A percentile compares a stretch with the other conserved stretches of the same genome.
These are phyloP conservation scores for Aplidium turbinatum DNA, from an alignment of 23 tunicate species.

Conservation along the genomic window DNA sequence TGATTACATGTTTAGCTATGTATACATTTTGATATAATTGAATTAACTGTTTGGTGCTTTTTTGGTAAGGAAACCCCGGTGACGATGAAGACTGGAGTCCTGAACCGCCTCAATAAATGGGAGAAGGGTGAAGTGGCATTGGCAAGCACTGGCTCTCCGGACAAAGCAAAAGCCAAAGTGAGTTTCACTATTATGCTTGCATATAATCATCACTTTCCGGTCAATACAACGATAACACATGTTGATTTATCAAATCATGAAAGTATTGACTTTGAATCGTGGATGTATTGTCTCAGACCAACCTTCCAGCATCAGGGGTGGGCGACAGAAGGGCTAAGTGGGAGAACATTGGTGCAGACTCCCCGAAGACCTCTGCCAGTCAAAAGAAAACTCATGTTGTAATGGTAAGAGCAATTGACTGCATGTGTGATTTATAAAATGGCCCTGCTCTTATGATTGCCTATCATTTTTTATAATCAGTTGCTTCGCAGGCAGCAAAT, in stretches of 20 bases:
- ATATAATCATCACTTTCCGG: neutral
- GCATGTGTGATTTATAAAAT: too few species aligned
- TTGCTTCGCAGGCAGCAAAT: too few species aligned
- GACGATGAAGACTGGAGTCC: slow-evolving; percentile 64
- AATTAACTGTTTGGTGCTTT: neutral
- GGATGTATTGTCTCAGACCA: slow-evolving; percentile 1
- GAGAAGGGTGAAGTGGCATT: slow-evolving; percentile 75
- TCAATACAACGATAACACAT: neutral
- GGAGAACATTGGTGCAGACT: too few species aligned
- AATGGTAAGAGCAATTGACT: too few species aligned
- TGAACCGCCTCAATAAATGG: slow-evolving; percentile 78
- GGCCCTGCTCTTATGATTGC: too few species aligned
- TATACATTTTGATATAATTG: too few species aligned
- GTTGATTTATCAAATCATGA: neutral
- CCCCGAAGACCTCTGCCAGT: too few species aligned
- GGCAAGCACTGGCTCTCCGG: slow-evolving; percentile 19
- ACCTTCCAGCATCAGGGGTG: neutral
- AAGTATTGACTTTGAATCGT: neutral
- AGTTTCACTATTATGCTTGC: neutral
- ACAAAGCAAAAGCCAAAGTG: slow-evolving; percentile 46
- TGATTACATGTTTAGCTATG: too few species aligned
- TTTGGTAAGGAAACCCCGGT: slow-evolving; percentile 60
- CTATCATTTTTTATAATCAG: too few species aligned
- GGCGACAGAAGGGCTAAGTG: slow-evolving; percentile 19
- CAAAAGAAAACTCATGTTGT: neutral